Conservation (phyloP, 1,140 invertebrate species). For the Acromyrmex charruanus region DNA sequence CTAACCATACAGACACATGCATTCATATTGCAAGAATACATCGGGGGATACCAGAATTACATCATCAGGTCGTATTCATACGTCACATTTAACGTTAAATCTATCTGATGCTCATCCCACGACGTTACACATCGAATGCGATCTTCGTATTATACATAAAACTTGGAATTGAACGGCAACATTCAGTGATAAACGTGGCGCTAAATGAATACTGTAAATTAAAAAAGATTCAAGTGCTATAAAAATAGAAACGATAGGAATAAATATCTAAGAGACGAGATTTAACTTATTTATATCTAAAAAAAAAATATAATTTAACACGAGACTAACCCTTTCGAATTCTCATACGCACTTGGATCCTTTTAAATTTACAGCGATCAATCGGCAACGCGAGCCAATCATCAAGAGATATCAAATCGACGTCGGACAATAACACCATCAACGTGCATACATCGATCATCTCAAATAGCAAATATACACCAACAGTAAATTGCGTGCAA, state of each 20-base stretch:
- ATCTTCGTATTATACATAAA: conserved; percentile 22
- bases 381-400: background rate
- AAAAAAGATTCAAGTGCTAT: background rate
- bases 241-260: background rate
- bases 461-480: conserved; percentile 55
- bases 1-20: conserved; percentile 40
- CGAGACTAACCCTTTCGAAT: background rate
- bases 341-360: background rate
- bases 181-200: background rate
- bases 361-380: conserved; percentile 19
- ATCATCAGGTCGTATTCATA: conserved; percentile 53
- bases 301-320: background rate
- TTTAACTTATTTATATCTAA: background rate
- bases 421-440: conserved; percentile 54
- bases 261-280: background rate
- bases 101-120: conserved; percentile 37
- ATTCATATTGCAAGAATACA: conserved; percentile 49
- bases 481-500: conserved; percentile 56
- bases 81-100: conserved; percentile 25
- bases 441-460: conserved; percentile 63
- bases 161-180: conserved; percentile 28
- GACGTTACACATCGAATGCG: conserved; percentile 43
- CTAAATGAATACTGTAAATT: conserved; percentile 8
- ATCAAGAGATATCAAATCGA: conserved; percentile 10
- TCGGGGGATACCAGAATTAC: conserved; percentile 33